Base-by-base conservation (phyloP, 1,140 invertebrate species). In the Solenopsis invicta region DNA sequence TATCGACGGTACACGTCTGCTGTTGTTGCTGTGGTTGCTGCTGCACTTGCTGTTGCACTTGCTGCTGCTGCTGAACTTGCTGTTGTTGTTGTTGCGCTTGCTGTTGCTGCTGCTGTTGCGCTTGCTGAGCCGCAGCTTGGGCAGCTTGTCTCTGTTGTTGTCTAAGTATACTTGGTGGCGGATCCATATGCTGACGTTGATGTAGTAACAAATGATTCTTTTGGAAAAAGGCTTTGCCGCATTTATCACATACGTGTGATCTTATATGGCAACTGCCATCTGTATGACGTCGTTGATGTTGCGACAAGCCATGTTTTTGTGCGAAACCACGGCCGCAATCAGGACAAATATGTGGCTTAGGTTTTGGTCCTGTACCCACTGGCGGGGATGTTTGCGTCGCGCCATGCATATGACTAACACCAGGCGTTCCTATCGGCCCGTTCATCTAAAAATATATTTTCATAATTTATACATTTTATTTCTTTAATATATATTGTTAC, bases 191-290 rank as follows among this genome's bases (percentile, higher is more conserved):
- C 89, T 98, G 97, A 21, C 97, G 95, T 92, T 97, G 97, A 94
- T 98, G 98, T 41, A 98, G 94, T 93, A 97, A 96, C 76, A 98
- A 94, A 92, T 98, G 97, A 94, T 98, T 98, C 94, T 98, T 98
- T 93, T 98, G 97, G 95, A 98, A 98, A 96, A 98, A 98, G 21
- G 97, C 97, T 94, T 98, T 98, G 62, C 97, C 97, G 93, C 98
- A 98, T 89, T 98, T 97, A 85, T 97, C 96, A 92, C 98, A 98
- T 12, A 97, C 97, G 93, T 97, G 98, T 86, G 97, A 98, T 94
- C 97, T 96, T 85, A 98, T 95, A 62, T 97, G 97, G 92, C 97
- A 98, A 78, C 97, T 97, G n/a, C 97, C 97, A 85, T 98, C 97
- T 10, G 97, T 97, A 92, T 98, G 97, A 75, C 97, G 95, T 16